These are phyloP conservation scores for Biston stratarius DNA, from an alignment of 2,888 invertebrate genomes.

Conservation along the genomic window DNA sequence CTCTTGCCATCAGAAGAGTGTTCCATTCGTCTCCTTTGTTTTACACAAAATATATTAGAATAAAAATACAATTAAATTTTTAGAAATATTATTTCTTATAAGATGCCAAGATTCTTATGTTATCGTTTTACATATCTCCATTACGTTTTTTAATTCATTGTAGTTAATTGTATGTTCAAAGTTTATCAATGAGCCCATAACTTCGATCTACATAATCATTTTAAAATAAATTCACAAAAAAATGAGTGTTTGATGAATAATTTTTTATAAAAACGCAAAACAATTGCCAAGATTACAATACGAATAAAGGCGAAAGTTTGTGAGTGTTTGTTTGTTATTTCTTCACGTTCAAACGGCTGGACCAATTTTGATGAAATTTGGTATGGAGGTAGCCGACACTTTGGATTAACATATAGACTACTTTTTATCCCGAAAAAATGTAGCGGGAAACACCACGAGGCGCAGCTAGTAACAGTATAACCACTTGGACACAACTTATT, in stretches of 20 bases:
- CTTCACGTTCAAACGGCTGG: too few relatives aligned
- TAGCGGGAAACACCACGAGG: too few relatives aligned
- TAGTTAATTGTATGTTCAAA: neutral
- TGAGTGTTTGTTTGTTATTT: neutral
- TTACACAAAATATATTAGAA: too few relatives aligned
- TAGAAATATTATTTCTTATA: neutral
- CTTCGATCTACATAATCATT: neutral
- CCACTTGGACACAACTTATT: too few relatives aligned
- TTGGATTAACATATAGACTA: too few relatives aligned
- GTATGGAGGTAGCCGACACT: neutral
- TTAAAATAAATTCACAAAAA: slow-evolving; percentile 4
- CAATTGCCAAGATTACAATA: neutral
- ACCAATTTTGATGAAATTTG: neutral
- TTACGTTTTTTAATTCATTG: neutral
- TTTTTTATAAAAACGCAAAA: neutral
- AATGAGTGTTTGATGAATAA: neutral
- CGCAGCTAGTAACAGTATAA: too few relatives aligned
- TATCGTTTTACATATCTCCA: neutral
- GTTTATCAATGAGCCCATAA: neutral
- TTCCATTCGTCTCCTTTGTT: too few relatives aligned
- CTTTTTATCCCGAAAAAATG: too few relatives aligned
- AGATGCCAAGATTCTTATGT: too few relatives aligned
- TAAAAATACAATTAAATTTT: neutral
- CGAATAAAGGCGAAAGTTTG: neutral
- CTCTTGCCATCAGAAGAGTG: too few relatives aligned